phyloP scores from a whole-genome alignment of 2,113 vertebrate genomes.

The Sitta europaea region DNA sequence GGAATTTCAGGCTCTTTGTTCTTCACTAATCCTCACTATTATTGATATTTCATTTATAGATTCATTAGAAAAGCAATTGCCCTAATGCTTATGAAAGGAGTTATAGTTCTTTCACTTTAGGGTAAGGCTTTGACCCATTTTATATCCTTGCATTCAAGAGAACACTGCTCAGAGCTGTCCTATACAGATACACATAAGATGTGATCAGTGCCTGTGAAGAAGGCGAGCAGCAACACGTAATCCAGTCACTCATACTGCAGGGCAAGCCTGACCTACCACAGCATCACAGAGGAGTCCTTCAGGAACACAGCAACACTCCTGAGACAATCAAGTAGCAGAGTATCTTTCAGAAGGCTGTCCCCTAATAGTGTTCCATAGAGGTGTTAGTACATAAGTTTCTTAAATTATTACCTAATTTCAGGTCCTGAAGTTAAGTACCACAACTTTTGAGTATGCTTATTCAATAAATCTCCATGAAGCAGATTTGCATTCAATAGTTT shows the following conservation, averaged over 20 bases:
- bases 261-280: not conserved
- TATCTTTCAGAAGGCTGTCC: not conserved
- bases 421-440: accelerated
- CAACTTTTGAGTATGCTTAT: not conserved
- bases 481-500: slow-evolving; percentile 10
- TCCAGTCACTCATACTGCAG: too few species aligned
- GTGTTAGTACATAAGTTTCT: not conserved
- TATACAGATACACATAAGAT: accelerated
- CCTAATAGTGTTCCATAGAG: not conserved
- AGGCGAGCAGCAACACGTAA: not conserved
- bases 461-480: not conserved
- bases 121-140: not conserved
- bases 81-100: not conserved
- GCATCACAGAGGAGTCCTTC: not conserved
- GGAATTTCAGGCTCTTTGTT: not conserved
- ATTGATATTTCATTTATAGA: not conserved
- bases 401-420: not conserved
- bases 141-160: not conserved
- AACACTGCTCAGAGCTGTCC: not conserved
- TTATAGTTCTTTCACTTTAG: not conserved
- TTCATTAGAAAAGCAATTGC: not conserved
- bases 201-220: not conserved
- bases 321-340: not conserved
- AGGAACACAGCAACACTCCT: not conserved
- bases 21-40: not conserved